These are phyloP conservation scores for Keiferia lycopersicella DNA, from an alignment of 2,888 invertebrate genomes.

Conservation along the genomic window DNA sequence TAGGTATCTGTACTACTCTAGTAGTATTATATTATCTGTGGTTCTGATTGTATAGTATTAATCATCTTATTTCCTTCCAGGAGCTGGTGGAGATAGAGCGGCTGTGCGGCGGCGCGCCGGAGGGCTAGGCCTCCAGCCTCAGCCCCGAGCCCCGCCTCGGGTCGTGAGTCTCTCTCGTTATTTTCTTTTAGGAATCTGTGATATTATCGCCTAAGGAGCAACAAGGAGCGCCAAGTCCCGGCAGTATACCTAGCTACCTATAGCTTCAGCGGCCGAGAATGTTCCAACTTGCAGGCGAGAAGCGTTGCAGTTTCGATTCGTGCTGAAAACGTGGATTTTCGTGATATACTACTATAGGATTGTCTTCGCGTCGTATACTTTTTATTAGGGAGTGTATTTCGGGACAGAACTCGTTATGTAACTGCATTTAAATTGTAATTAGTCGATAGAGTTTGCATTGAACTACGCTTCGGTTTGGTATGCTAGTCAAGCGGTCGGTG, in stretches of 20 bases:
- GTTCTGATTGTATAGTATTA: no score
- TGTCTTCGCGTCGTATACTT: constrained; percentile 37
- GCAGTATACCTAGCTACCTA: no score
- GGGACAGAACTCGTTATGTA: constrained; percentile 41
- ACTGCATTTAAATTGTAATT: constrained; percentile 52
- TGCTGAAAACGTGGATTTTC: constrained; percentile 33
- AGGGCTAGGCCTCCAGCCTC: constrained; percentile 49
- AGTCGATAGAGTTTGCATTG: constrained; percentile 47
- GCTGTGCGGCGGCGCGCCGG: constrained; percentile 65
- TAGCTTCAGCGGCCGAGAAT: neutral
- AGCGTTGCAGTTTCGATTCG: constrained; percentile 29
- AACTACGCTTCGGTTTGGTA: constrained; percentile 49
- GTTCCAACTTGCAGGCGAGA: neutral
- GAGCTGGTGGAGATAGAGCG: constrained; percentile 67
- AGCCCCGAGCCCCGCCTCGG: constrained; percentile 28
- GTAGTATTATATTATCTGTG: no score
- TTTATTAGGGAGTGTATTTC: constrained; percentile 35
- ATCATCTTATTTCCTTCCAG: constrained; percentile 51
- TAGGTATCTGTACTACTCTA: no score
- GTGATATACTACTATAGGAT: constrained; percentile 36
- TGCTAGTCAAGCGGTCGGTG: constrained; percentile 52
- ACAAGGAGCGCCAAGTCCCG: constrained; percentile 29
- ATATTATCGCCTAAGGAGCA: constrained; percentile 76
- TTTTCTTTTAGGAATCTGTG: constrained; percentile 73
- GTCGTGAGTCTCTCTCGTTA: constrained; percentile 43